A percentile compares a stretch with the other conserved stretches of the same genome.
Evolutionary conservation across 2,888 invertebrate species (phyloP).

Genomic region (Drosophila mettleri): DNA sequence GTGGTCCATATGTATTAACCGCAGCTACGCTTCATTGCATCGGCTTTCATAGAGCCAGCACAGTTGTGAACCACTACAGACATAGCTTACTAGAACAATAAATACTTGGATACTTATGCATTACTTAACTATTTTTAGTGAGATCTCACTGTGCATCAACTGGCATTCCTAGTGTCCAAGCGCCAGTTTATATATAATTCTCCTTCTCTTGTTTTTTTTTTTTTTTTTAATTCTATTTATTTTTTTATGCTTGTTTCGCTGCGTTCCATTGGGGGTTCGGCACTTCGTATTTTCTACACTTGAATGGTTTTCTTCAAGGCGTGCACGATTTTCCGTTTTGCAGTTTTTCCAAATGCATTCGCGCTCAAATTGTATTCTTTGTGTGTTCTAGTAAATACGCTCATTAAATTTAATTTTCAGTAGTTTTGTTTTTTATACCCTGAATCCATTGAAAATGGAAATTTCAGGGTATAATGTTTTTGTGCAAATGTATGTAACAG

Average conservation of each 20-base stretch:
- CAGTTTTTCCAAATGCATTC: conserved; percentile 70
- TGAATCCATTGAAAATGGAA: too few relatives aligned
- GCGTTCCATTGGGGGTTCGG: conserved; percentile 64
- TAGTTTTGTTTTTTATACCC: conserved; percentile 29
- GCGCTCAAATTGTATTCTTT: conserved; percentile 46
- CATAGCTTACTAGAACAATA: too few relatives aligned
- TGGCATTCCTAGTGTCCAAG: conserved; percentile 70
- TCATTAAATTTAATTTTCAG: conserved; percentile 74
- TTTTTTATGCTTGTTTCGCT: conserved; percentile 36
- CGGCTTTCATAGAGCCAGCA: conserved; percentile 59
- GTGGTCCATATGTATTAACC: conserved; percentile 75
- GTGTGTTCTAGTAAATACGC: conserved; percentile 60
- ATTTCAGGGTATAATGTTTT: too few relatives aligned
- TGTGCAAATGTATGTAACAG: too few relatives aligned
- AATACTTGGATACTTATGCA: too few relatives aligned
- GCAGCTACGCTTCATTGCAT: conserved; percentile 74
- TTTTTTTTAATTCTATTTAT: conserved; percentile 15
- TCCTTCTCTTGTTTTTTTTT: too few relatives aligned
- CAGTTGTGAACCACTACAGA: conserved; percentile 37
- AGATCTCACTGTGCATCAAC: conserved; percentile 42
- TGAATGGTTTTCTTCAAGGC: conserved; percentile 79
- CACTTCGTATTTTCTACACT: conserved; percentile 68
- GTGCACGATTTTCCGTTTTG: conserved; percentile 69
- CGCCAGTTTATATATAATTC: conserved; percentile 65
- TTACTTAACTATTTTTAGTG: not conserved